Conservation (phyloP, 2,888 invertebrate genomes). For the Thyatira batis region DNA sequence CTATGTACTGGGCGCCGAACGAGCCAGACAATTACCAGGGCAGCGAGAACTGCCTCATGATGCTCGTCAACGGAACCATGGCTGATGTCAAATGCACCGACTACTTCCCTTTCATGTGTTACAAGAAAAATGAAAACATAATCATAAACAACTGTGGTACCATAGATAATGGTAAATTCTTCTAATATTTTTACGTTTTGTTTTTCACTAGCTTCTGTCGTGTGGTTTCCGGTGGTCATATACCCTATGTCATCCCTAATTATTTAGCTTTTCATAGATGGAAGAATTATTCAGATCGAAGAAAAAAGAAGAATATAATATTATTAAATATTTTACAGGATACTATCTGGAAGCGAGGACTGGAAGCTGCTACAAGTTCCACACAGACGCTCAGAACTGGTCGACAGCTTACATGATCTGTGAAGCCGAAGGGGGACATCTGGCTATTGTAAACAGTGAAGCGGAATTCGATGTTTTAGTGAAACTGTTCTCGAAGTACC, state of each 20-base stretch:
- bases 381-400: constrained; percentile 22
- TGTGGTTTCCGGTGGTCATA: neutral
- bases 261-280: neutral
- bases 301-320: neutral
- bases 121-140: neutral
- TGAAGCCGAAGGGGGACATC: neutral
- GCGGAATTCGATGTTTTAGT: constrained; percentile 5
- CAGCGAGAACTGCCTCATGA: neutral
- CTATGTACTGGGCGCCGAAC: neutral
- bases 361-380: constrained; percentile 37
- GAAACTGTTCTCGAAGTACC: no score
- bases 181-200: neutral
- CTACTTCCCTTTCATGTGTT: neutral
- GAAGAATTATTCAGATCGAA: no score
- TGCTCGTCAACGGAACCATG: neutral
- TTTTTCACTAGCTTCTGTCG: constrained; percentile 31
- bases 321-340: constrained; percentile 8
- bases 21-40: neutral
- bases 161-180: neutral
- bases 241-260: neutral
- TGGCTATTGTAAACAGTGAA: neutral
- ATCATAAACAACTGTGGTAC: neutral
- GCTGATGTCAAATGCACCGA: neutral
- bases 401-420: constrained; percentile 18
- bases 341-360: constrained; percentile 22